Base-by-base conservation (phyloP, 1,140 invertebrate genomes). In the Neuroterus valhalla region DNA sequence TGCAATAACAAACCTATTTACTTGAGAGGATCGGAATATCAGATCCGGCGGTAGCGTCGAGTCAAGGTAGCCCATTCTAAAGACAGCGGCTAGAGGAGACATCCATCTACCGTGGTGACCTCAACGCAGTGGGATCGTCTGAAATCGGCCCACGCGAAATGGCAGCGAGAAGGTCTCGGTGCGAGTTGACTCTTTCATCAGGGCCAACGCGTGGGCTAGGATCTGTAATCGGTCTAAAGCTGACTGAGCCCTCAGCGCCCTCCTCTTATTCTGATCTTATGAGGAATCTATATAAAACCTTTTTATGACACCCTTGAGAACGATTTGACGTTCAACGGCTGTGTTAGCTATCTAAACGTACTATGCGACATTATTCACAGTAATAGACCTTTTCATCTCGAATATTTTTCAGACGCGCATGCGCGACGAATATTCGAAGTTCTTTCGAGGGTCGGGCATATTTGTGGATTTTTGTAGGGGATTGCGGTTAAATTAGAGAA, bases 51-150 rank as follows among this genome's bases (percentile, higher is more conserved):
- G 52, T 62, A 62, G 52, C 23, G 14, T 31, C 23, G 52, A 62
- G 52, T 62, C 52, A 62, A 62, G 52, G 52, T 62, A 62, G 21
- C 52, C 52, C 26, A 62, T 62, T 62, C 52, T 21, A 21, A 23
- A 62, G 52, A 31, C 52, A 62, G 21, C 52, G 52, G 14, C 52
- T 12, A 3, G 21, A 31, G 52, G 2, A 62, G 52, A 62, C 52
- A 62, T 62, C 52, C 52, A 62, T 62, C 52, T 62, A 62, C 11
- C 11, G 52, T 14, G 52, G 52, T 62, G 52, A 62, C 52, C 52
- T 62, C 52, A 62, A 62, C 52, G 11, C 31, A 62, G 52, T 62
- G 52, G 52, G 52, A 62, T 62, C 52, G 52, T 26, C 52, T 62
- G 21, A 62, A 62, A 62, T 62, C 52, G 52, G 14, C 52, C 52